Percentiles rank a stretch among this genome's conserved stretches.
These are phyloP conservation scores for Danio tinwini DNA, from an alignment of 2,797 vertebrate genomes.

Conservation along the genomic window DNA sequence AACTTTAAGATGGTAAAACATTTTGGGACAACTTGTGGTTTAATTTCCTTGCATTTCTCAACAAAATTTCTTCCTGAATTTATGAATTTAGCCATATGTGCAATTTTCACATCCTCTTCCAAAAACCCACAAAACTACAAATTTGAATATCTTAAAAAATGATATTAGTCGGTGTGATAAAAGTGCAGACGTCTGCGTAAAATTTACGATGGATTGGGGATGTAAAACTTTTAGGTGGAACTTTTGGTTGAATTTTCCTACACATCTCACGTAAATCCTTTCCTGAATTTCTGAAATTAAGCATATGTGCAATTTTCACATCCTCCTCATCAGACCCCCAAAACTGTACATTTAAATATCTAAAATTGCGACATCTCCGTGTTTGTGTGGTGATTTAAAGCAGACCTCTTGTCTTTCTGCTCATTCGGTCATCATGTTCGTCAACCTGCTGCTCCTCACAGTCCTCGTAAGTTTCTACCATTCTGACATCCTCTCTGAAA, in stretches of 20 bases:
- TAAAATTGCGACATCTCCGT: constrained; percentile 12
- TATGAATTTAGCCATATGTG: not conserved
- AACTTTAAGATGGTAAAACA: not conserved
- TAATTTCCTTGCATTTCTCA: constrained; percentile 27
- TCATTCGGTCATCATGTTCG: constrained; percentile 5
- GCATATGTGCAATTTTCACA: constrained; percentile 31
- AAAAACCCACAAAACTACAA: no score
- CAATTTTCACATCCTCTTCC: constrained; percentile 45
- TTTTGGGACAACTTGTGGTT: not conserved
- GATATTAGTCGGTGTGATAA: no score
- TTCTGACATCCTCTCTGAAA: not conserved
- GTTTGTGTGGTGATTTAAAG: constrained; percentile 10
- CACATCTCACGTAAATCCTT: constrained; percentile 27
- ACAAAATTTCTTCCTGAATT: constrained; percentile 1
- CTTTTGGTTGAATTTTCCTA: constrained; percentile 9
- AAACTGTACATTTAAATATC: not conserved
- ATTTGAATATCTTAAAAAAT: no score
- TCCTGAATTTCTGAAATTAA: not conserved
- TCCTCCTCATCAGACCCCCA: constrained; percentile 5
- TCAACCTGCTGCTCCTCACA: constrained; percentile 42
- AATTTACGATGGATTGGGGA: not conserved
- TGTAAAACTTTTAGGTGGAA: not conserved
- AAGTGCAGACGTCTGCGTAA: not conserved
- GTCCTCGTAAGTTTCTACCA: constrained; percentile 42
- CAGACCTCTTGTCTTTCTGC: not conserved